phyloP scores from a whole-genome alignment of 2,113 vertebrate species.

The Lota lota region DNA sequence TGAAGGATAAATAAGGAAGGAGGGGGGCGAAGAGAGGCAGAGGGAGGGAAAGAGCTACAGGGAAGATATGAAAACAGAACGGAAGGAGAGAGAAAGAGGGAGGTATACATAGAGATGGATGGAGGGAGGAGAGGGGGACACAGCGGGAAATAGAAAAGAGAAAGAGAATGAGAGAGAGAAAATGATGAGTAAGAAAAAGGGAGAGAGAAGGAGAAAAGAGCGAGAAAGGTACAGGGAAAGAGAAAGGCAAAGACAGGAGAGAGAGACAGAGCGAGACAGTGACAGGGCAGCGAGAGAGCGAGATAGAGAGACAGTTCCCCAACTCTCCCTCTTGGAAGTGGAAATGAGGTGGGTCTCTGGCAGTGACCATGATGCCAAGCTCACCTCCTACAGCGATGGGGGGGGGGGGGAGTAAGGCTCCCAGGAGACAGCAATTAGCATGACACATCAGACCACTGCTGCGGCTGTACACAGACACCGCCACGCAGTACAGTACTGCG shows the following conservation, averaged over 20 bases:
- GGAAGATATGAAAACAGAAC: no score
- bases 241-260: no score
- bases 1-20: conserved; percentile 34
- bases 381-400: conserved; percentile 45
- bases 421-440: conserved; percentile 72
- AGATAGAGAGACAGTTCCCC: conserved; percentile 43
- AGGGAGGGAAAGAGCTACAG: no score
- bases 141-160: neutral
- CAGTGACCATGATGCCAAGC: conserved; percentile 56
- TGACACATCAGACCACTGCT: conserved; percentile 50
- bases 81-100: neutral
- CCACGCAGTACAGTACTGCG: conserved; percentile 9
- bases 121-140: no score
- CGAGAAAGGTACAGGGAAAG: neutral
- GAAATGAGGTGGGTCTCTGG: conserved; percentile 62
- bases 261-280: neutral
- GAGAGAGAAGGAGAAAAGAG: neutral
- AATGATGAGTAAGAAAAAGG: neutral
- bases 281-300: neutral
- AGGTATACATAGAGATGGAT: neutral
- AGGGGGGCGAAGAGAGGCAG: no score
- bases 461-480: conserved; percentile 48
- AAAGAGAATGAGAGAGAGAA: neutral
- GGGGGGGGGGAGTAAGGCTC: conserved; percentile 42
- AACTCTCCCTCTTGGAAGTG: conserved; percentile 65